Evolutionary conservation across 1,140 invertebrate genomes (phyloP).

Genomic region (Drosophila orosa): DNA sequence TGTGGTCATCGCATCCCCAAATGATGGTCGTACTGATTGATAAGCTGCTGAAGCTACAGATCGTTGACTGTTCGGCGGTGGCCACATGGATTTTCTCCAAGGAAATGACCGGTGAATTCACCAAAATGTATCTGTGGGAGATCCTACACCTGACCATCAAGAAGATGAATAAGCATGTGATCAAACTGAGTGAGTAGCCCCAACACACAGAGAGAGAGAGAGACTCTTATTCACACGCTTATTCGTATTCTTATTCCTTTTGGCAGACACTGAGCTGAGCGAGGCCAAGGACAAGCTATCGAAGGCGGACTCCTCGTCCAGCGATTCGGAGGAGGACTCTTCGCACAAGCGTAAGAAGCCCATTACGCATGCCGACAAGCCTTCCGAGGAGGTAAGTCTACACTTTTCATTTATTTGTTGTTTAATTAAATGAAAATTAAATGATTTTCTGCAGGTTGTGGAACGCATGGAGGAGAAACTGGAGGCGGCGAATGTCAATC

Average conservation of each 20-base stretch:
- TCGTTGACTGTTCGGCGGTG: conserved; percentile 98
- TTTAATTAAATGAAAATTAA: not conserved
- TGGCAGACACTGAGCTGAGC: conserved; percentile 89
- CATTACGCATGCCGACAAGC: conserved; percentile 88
- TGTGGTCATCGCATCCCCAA: conserved; percentile 98
- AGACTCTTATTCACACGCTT: no score
- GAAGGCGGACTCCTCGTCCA: conserved; percentile 90
- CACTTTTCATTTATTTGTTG: not conserved
- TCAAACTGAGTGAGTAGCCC: conserved; percentile 88
- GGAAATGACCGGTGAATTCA: conserved; percentile 97
- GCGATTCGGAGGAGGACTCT: conserved; percentile 90
- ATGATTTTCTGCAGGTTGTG: conserved; percentile 86
- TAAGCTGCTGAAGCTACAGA: conserved; percentile 98
- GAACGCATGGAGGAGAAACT: conserved; percentile 98
- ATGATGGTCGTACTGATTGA: conserved; percentile 98
- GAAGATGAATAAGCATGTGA: conserved; percentile 98
- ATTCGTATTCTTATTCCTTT: not conserved
- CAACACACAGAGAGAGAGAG: no score
- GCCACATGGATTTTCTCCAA: conserved; percentile 99
- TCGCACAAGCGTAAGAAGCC: conserved; percentile 86
- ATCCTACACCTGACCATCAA: conserved; percentile 97
- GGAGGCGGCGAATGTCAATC: conserved; percentile 97
- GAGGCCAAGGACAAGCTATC: conserved; percentile 94
- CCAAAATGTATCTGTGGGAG: conserved; percentile 98
- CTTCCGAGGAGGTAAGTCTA: conserved; percentile 89